Percentiles rank a stretch among this genome's conserved stretches.
These are phyloP conservation scores for Macrostomum lignano DNA, from an alignment of 1,140 invertebrate species.

Conservation along the genomic window DNA sequence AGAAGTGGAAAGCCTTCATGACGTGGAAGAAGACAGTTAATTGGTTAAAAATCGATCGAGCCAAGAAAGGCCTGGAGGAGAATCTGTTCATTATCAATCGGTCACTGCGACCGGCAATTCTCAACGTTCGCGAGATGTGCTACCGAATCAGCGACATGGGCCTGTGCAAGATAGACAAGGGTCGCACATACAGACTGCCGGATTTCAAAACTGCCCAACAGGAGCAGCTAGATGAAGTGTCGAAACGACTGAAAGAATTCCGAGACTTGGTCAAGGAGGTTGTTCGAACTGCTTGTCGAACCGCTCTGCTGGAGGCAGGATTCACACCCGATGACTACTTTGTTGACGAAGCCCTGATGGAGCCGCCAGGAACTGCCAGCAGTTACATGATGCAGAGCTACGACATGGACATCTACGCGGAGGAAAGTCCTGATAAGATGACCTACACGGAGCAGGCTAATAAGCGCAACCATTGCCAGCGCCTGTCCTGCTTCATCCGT, in stretches of 20 bases:
- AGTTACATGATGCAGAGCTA: slow-evolving; percentile 19
- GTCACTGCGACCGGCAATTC: slow-evolving; percentile 37
- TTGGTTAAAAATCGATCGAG: slow-evolving; percentile 36
- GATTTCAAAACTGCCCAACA: slow-evolving; percentile 24
- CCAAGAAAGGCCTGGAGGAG: slow-evolving; percentile 33
- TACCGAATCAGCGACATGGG: slow-evolving; percentile 29
- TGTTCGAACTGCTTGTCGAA: slow-evolving; percentile 38
- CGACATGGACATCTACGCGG: slow-evolving; percentile 29
- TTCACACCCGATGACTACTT: slow-evolving; percentile 38
- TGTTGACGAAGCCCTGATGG: slow-evolving; percentile 14
- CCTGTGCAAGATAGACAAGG: slow-evolving; percentile 26
- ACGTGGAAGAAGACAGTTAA: slow-evolving; percentile 46
- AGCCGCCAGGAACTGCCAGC: slow-evolving; percentile 14
- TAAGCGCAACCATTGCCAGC: slow-evolving; percentile 43
- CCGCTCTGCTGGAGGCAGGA: slow-evolving; percentile 40
- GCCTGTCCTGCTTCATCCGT: slow-evolving; percentile 34
- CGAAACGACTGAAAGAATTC: slow-evolving; percentile 33
- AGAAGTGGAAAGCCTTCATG: slow-evolving; percentile 50
- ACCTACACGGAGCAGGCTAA: slow-evolving; percentile 51
- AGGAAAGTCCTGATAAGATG: slow-evolving; percentile 34
- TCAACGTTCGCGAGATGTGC: slow-evolving; percentile 40
- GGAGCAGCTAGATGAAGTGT: slow-evolving; percentile 22
- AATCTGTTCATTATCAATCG: slow-evolving; percentile 43
- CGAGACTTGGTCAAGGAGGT: slow-evolving; percentile 36
- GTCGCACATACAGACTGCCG: slow-evolving; percentile 32